A percentile compares a stretch with the other conserved stretches of the same genome.
phyloP scores from a whole-genome alignment of 2,888 invertebrate species.

The Orthosia gothica region DNA sequence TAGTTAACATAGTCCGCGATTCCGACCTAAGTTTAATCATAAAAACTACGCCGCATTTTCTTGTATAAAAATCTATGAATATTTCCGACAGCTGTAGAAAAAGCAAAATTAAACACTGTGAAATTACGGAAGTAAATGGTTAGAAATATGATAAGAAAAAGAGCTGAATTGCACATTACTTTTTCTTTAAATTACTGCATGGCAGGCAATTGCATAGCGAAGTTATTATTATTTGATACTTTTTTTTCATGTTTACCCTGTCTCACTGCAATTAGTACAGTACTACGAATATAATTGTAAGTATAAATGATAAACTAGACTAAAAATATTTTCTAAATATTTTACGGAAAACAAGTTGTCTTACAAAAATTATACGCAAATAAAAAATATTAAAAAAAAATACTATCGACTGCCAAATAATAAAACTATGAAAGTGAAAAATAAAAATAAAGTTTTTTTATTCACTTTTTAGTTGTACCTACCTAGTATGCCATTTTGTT shows the following conservation, averaged over 20 bases:
- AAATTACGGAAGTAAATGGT: slow-evolving; percentile 35
- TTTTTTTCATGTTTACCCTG: neutral
- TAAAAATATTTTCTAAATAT: neutral
- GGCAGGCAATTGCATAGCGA: neutral
- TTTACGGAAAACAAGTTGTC: neutral
- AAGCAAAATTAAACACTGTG: slow-evolving; percentile 44
- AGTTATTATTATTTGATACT: neutral
- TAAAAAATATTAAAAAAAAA: too few relatives aligned
- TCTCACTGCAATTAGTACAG: neutral
- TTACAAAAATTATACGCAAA: too few relatives aligned
- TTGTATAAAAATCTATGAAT: neutral
- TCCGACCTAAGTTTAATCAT: neutral
- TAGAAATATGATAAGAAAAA: slow-evolving; percentile 53
- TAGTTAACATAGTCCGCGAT: too few relatives aligned
- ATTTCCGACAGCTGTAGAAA: neutral
- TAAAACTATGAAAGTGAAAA: too few relatives aligned
- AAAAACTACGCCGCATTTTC: neutral
- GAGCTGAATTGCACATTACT: slow-evolving; percentile 4
- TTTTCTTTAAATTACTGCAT: slow-evolving; percentile 13
- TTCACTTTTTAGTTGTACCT: too few relatives aligned
- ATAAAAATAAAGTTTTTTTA: too few relatives aligned
- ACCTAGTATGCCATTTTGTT: too few relatives aligned
- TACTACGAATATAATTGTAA: neutral
- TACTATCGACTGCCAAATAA: too few relatives aligned
- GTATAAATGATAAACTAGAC: neutral